Evolutionary conservation across 2,113 vertebrate genomes (phyloP).

Genomic region (Hipposideros armiger): DNA sequence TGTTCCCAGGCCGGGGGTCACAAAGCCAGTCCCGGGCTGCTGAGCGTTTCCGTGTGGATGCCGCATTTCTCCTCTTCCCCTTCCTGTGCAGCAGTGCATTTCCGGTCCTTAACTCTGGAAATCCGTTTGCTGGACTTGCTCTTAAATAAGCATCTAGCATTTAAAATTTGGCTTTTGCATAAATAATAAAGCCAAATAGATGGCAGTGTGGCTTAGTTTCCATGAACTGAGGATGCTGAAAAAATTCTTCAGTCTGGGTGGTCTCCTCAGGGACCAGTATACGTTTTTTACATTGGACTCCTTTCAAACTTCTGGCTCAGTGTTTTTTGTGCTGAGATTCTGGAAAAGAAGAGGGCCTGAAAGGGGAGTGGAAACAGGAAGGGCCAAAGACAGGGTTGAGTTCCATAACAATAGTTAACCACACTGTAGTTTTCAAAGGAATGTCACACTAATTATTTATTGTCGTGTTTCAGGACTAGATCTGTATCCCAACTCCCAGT

Average conservation of each 20-base stretch:
- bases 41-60: not conserved
- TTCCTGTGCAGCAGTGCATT: not conserved
- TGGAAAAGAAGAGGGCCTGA: conserved; percentile 30
- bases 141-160: not conserved
- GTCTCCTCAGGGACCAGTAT: not conserved
- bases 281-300: conserved; percentile 53
- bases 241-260: conserved; percentile 40
- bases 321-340: conserved; percentile 37
- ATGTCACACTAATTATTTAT: conserved; percentile 44
- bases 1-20: not conserved
- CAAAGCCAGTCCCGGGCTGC: not conserved
- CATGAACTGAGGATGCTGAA: conserved; percentile 3
- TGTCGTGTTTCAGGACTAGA: conserved; percentile 14
- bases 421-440: conserved; percentile 49
- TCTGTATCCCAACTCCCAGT: not conserved
- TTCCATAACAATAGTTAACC: conserved; percentile 43
- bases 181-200: conserved; percentile 36
- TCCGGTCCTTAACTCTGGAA: not conserved
- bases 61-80: not conserved
- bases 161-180: not conserved
- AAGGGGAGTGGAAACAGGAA: not conserved
- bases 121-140: not conserved
- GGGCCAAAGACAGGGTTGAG: conserved; percentile 48
- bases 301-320: conserved; percentile 50
- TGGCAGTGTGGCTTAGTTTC: conserved; percentile 15